Conservation (phyloP, 1,140 invertebrate genomes). For the Oscheius sp. region DNA sequence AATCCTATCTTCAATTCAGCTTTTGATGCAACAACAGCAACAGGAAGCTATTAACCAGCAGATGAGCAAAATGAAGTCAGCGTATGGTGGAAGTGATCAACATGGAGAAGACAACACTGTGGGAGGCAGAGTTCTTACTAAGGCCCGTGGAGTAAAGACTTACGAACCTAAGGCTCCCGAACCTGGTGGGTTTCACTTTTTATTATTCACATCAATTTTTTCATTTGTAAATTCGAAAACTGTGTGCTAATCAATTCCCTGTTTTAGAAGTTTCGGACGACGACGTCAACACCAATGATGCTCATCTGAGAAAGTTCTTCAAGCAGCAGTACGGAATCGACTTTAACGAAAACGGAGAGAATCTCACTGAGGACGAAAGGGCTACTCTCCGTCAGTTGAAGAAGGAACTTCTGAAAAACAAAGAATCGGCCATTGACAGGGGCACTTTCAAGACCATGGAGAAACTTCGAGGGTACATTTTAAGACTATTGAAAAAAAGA, state of each 20-base stretch:
- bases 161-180: neutral
- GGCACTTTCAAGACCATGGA: conserved; percentile 40
- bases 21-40: conserved; percentile 41
- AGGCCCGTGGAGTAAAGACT: neutral
- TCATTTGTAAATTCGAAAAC: neutral
- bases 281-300: conserved; percentile 35
- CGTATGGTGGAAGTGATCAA: conserved; percentile 1
- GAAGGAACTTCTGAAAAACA: conserved; percentile 26
- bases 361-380: conserved; percentile 33
- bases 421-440: conserved; percentile 26
- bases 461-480: conserved; percentile 14
- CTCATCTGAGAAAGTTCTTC: conserved; percentile 39
- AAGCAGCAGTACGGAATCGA: conserved; percentile 41
- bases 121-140: conserved; percentile 24
- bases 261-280: conserved; percentile 33
- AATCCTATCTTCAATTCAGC: conserved; percentile 14
- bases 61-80: conserved; percentile 23
- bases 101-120: conserved; percentile 30
- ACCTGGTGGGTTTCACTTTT: too few species aligned
- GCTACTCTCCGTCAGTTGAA: conserved; percentile 35
- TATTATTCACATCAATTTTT: too few species aligned
- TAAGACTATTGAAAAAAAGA: conserved; percentile 15
- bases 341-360: conserved; percentile 28
- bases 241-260: neutral
- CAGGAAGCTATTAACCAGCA: conserved; percentile 28